Evolutionary conservation across 2,113 vertebrate species (phyloP), one percentile per base, ranked within the genome.

Genomic region (Malurus cyaneus): DNA sequence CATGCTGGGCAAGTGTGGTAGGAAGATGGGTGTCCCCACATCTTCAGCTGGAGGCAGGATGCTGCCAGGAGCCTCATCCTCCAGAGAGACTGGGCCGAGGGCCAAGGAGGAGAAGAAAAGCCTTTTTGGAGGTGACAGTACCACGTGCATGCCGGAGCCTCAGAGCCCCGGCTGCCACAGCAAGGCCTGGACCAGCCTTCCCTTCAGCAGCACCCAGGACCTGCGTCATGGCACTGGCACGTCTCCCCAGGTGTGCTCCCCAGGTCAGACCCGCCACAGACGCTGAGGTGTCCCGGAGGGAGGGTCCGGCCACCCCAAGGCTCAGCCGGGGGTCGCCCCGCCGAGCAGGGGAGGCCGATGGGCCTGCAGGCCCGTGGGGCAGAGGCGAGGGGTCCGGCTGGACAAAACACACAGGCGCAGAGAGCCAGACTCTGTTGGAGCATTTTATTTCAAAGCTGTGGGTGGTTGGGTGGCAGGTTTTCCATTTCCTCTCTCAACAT

Each of bases 341-440:
- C 89, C 0, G 11, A 84, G 93, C 89, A 54, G 87, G 42, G 81
- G 88, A 78, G 74, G 92, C 65, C 36, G 0, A 17, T 20, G 73
- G 1, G 25, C 39, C 1, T 0, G 28, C 42, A 41, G 56, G 79
- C 52, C 10, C 0, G 60, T 1, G 1, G 36, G 81, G 8, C 1
- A 2, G 52, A 28, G 84, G 36, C 0, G 3, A 49, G 20, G 60
- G 34, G 9, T 39, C 76, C 3, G 0, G 28, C 42, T 25, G 14
- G 74, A 97, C 91, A 97, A 93, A 97, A 95, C 86, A 97, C 97
- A 92, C 91, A 93, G 89, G 95, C 89, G 90, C 96, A 57, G 76
- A 52, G 80, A 97, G 95, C 65, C 95, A 89, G 32, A 82, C 61
- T 72, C 76, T 97, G 96, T 97, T 95, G 96, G 88, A 98, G 96